A percentile compares a stretch with the other conserved stretches of the same genome.
These are phyloP conservation scores for Meloe dianella DNA, from an alignment of 2,888 invertebrate genomes.

Conservation along the genomic window DNA sequence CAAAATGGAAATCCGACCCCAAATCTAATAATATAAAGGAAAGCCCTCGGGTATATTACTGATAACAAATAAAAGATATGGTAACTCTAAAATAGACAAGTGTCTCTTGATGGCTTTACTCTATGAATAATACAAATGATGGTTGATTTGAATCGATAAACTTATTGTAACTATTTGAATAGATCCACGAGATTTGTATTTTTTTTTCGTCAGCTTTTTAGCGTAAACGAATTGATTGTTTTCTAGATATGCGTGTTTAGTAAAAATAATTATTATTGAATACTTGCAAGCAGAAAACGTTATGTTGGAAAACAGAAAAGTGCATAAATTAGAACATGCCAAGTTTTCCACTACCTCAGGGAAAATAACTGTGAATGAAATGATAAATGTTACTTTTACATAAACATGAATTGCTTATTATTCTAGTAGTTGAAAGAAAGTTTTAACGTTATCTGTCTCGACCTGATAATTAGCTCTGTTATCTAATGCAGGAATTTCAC, in stretches of 20 bases:
- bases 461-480: not conserved
- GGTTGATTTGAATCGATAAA: not conserved
- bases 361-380: conserved; percentile 26
- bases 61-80: conserved; percentile 5
- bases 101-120: not conserved
- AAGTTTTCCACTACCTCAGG: conserved; percentile 28
- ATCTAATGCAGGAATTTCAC: not conserved
- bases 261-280: not conserved
- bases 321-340: conserved; percentile 31
- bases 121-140: not conserved
- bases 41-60: not conserved
- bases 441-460: conserved; percentile 1
- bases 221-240: not conserved
- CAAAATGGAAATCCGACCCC: not conserved
- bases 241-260: not conserved
- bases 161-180: not conserved
- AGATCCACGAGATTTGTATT: not conserved
- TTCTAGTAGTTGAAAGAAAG: conserved; percentile 12
- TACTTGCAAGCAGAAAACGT: not conserved
- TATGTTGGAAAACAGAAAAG: conserved; percentile 7
- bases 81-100: not conserved
- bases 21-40: not conserved
- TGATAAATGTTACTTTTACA: conserved; percentile 29
- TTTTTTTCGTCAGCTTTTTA: not conserved
- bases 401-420: conserved; percentile 32